Conservation (phyloP, 2,888 invertebrate genomes). For the Aethes cnicana region DNA sequence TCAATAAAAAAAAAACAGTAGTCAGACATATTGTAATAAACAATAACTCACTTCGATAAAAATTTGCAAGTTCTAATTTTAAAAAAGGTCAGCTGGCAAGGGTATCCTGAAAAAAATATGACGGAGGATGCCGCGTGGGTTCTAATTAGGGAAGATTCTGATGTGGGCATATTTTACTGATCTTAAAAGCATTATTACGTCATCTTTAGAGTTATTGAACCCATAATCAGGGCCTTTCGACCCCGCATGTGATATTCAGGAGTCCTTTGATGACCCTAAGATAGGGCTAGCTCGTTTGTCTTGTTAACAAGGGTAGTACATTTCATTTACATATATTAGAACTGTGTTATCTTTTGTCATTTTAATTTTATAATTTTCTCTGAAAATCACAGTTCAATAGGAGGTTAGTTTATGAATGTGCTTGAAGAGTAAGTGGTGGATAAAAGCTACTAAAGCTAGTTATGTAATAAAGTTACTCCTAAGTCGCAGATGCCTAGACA, state of each 20-base stretch:
- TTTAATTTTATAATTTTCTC: too few relatives aligned
- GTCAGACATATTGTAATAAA: not conserved
- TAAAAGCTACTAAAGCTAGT: too few relatives aligned
- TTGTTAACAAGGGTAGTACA: not conserved
- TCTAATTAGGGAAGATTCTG: conserved; percentile 2
- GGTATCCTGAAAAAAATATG: not conserved
- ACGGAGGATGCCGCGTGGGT: not conserved
- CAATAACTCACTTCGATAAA: conserved; percentile 6
- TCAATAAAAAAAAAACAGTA: too few relatives aligned
- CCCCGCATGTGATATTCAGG: not conserved
- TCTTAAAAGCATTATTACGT: conserved; percentile 3
- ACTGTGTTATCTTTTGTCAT: not conserved
- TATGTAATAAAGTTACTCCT: too few relatives aligned
- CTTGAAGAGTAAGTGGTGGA: too few relatives aligned
- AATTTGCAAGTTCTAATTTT: conserved; percentile 1
- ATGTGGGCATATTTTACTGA: not conserved
- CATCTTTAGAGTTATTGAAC: not conserved
- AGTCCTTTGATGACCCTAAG: not conserved
- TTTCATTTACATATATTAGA: not conserved
- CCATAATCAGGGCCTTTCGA: not conserved
- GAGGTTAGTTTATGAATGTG: too few relatives aligned
- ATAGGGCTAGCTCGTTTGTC: not conserved
- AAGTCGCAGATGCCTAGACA: too few relatives aligned
- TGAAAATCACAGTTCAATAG: too few relatives aligned
- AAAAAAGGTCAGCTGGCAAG: conserved; percentile 11